Evolutionary conservation across 2,888 invertebrate genomes (phyloP), one percentile per base, ranked within the genome.

Genomic region (Agonopterix heracliana): DNA sequence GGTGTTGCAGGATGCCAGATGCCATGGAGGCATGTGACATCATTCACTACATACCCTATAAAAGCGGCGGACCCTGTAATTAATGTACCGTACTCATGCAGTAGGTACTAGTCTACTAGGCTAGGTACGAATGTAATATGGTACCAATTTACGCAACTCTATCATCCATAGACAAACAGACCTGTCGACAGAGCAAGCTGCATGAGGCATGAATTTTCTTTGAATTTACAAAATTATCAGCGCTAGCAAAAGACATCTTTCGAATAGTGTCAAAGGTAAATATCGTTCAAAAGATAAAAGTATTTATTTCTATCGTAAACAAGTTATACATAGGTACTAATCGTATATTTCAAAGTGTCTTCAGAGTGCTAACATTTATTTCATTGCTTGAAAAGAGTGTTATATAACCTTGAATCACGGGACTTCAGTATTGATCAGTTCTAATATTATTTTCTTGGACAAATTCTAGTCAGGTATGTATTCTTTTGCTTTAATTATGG

Each of bases 341-440:
- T 44, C 45, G 50, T 55, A 55, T 51, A 54, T 26, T 26, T 26
- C 7, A 60, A 54, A 52, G 57, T 60, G 59, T 63, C 54, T 54
- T 44, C 53, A 52, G 50, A 60, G 70, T 68, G 63, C 61, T 64
- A 66, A 63, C 62, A 64, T 66, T 67, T 63, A 56, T 69, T 68
- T 75, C 68, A 64, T 60, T 66, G 68, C 68, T 72, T 73, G 71
- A 79, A 80, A 74, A 73, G 70, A 79, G 78, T 72, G 78, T 88
- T 88, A 88, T 79, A 86, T 88, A 88, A 88, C 88, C 88, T 88
- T 88, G 87, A 87, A 86, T 87, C 87, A 86, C 87, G 84, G 78
- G 86, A 85, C 79, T 76, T 72, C 63, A 68, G 74, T 85, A 84
- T 82, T 82, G 84, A 86, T 86, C 72, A 77, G 59, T 63, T 26